Percentiles rank a stretch among this genome's conserved stretches.
These are phyloP conservation scores for Thalassoma bifasciatum DNA, from an alignment of 2,113 vertebrate species.

Conservation along the genomic window DNA sequence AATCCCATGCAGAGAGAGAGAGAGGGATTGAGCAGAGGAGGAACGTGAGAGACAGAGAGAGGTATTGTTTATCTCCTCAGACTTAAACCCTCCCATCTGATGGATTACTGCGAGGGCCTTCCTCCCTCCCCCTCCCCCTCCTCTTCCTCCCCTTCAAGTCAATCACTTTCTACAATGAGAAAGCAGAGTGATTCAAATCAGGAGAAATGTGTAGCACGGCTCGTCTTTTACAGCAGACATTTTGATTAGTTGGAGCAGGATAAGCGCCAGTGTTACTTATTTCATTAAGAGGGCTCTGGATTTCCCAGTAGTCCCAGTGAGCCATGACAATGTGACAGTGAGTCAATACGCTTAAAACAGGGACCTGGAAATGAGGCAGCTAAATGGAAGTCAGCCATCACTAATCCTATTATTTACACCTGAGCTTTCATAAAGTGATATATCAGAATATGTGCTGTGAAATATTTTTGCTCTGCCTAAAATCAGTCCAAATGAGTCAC, in stretches of 20 bases:
- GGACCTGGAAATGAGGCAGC: too few relatives aligned
- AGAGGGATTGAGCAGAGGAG: slow-evolving; percentile 18
- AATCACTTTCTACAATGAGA: not conserved
- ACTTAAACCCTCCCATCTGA: slow-evolving; percentile 12
- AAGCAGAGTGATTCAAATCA: not conserved
- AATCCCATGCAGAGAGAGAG: slow-evolving; percentile 30
- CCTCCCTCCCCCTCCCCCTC: not conserved
- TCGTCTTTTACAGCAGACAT: not conserved
- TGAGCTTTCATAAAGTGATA: too few relatives aligned
- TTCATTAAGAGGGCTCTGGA: too few relatives aligned
- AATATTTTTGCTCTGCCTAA: too few relatives aligned
- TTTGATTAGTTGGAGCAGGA: not conserved
- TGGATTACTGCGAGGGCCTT: slow-evolving; percentile 26
- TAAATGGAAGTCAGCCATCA: too few relatives aligned
- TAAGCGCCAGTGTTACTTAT: too few relatives aligned
- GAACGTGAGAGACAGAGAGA: slow-evolving; percentile 32
- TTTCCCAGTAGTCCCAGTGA: too few relatives aligned
- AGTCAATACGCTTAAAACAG: too few relatives aligned
- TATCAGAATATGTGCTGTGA: too few relatives aligned
- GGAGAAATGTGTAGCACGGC: not conserved
- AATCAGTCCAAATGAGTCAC: too few relatives aligned
- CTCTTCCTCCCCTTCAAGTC: not conserved
- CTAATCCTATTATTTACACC: too few relatives aligned
- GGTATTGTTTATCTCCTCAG: slow-evolving; percentile 44
- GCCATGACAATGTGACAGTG: too few relatives aligned